These are phyloP conservation scores for Eciton burchellii DNA, from an alignment of 1,140 invertebrate genomes.

Conservation along the genomic window DNA sequence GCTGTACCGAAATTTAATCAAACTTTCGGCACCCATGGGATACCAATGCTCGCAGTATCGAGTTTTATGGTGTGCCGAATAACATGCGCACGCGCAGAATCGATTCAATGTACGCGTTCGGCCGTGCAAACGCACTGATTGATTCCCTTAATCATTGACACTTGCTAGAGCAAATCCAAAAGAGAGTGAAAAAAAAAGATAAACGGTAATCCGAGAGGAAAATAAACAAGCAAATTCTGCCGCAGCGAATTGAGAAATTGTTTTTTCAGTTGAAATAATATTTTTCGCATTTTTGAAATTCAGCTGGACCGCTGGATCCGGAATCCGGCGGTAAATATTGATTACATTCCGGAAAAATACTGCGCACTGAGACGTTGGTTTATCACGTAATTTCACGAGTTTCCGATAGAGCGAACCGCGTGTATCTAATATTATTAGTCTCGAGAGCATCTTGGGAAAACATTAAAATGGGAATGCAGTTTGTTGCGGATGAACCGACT, in stretches of 20 bases:
- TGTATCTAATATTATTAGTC: no score
- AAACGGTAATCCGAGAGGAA: no score
- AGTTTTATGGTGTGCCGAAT: constrained; percentile 39
- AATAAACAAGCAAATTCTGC: background rate
- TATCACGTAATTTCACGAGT: background rate
- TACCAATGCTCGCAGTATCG: constrained; percentile 51
- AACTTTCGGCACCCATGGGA: constrained; percentile 60
- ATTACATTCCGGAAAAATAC: background rate
- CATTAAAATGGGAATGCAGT: no score
- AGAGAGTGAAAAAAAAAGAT: background rate
- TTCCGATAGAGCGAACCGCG: no score
- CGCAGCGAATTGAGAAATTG: background rate
- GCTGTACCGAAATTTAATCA: constrained; percentile 70
- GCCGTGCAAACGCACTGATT: constrained; percentile 26
- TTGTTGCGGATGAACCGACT: no score
- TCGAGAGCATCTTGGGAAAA: no score
- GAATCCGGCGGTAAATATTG: background rate
- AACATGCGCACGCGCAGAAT: constrained; percentile 25
- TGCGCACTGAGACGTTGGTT: background rate
- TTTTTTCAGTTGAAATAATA: background rate
- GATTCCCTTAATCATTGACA: constrained; percentile 28
- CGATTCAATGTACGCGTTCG: constrained; percentile 17
- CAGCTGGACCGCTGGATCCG: background rate
- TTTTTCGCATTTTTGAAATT: background rate
- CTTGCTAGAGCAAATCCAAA: background rate